Evolutionary conservation across 1,140 invertebrate species (phyloP).

Genomic region (Samia ricini): DNA sequence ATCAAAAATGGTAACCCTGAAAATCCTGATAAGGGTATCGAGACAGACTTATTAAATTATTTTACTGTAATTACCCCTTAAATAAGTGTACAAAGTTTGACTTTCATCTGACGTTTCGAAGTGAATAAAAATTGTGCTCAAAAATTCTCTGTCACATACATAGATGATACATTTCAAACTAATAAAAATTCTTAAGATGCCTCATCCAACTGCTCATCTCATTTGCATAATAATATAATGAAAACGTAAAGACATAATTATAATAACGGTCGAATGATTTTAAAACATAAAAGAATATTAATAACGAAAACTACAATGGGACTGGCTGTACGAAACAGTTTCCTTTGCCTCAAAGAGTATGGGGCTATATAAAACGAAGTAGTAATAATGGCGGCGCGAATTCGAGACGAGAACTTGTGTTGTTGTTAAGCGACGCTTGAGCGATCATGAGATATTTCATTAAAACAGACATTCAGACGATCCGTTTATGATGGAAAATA

Average conservation of each 20-base stretch:
- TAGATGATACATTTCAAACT: too few species aligned
- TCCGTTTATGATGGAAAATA: neutral
- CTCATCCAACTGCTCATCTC: too few species aligned
- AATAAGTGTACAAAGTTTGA: too few species aligned
- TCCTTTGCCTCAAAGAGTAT: neutral
- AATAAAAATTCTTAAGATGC: too few species aligned
- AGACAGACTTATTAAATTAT: too few species aligned
- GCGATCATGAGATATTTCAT: neutral
- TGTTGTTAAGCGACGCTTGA: neutral
- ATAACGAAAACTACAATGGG: neutral
- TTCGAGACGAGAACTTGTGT: neutral
- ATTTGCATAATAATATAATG: too few species aligned
- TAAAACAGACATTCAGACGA: neutral
- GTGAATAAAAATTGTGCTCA: too few species aligned
- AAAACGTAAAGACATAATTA: neutral
- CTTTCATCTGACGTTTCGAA: too few species aligned
- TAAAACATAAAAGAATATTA: neutral
- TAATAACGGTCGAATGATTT: neutral
- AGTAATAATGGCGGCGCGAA: neutral
- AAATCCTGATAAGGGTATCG: too few species aligned
- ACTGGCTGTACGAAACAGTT: neutral
- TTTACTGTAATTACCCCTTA: too few species aligned
- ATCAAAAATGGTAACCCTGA: too few species aligned
- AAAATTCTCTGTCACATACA: too few species aligned
- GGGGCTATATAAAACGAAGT: neutral